These are phyloP conservation scores for Petrolisthes manimaculis DNA, from an alignment of 2,888 invertebrate species.

Conservation along the genomic window DNA sequence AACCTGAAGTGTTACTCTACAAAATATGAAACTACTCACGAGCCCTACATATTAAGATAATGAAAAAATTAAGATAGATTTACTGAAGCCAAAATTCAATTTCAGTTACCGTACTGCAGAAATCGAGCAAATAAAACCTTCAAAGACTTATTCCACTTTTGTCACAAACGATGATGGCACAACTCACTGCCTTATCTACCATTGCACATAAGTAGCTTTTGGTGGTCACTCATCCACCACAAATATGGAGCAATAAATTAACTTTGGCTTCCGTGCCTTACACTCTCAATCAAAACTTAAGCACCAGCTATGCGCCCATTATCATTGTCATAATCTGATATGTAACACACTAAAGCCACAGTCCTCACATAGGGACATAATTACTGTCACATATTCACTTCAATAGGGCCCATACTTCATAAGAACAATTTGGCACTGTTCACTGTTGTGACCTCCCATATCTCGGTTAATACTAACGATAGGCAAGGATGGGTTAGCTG, in stretches of 20 bases:
- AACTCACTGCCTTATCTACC: conserved; percentile 37
- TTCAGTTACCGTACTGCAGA: conserved; percentile 10
- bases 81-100: conserved; percentile 26
- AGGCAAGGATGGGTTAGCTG: conserved; percentile 57
- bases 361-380: conserved; percentile 44
- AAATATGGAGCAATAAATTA: conserved; percentile 60
- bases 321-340: conserved; percentile 54
- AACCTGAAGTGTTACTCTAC: conserved; percentile 48
- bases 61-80: conserved; percentile 35
- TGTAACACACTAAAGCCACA: conserved; percentile 57
- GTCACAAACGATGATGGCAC: conserved; percentile 37
- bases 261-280: conserved; percentile 60
- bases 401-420: conserved; percentile 49
- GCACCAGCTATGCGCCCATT: conserved; percentile 56
- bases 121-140: conserved; percentile 31
- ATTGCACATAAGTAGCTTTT: conserved; percentile 20
- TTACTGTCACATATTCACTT: conserved; percentile 39
- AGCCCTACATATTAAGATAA: conserved; percentile 52
- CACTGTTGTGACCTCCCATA: conserved; percentile 55
- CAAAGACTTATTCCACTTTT: conserved; percentile 31
- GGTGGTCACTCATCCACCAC: conserved; percentile 31
- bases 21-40: conserved; percentile 56
- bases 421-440: conserved; percentile 63
- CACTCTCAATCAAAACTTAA: conserved; percentile 47
- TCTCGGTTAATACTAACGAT: conserved; percentile 47